A percentile compares a stretch with the other conserved stretches of the same genome.
phyloP scores from a whole-genome alignment of 2,888 invertebrate species.

The Baronia brevicornis region DNA sequence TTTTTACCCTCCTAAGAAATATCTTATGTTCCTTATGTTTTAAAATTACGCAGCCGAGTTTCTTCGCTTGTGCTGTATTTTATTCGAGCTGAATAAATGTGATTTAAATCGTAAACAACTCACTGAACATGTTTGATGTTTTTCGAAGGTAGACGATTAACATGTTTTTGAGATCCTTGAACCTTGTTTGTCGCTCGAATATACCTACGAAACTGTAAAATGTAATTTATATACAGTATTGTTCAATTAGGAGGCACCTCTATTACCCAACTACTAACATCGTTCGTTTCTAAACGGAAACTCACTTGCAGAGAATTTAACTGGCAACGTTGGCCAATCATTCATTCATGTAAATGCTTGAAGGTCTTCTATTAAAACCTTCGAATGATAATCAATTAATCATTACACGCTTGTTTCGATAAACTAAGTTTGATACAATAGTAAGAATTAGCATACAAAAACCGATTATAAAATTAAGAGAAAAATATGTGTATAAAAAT shows the following conservation, averaged over 20 bases:
- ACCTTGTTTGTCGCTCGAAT: conserved; percentile 10
- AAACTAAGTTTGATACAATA: conserved; percentile 3
- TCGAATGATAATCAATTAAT: conserved; percentile 31
- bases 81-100: too few relatives aligned
- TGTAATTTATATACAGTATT: conserved; percentile 2
- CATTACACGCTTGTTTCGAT: conserved; percentile 22
- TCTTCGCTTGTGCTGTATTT: too few relatives aligned
- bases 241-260: background rate
- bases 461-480: too few relatives aligned
- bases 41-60: too few relatives aligned
- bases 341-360: conserved; percentile 52
- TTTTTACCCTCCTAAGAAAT: too few relatives aligned
- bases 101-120: conserved; percentile 10
- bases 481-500: too few relatives aligned
- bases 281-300: conserved; percentile 62
- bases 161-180: conserved; percentile 14
- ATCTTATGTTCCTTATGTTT: too few relatives aligned
- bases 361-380: conserved; percentile 49
- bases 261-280: conserved; percentile 46
- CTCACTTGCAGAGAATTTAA: conserved; percentile 41
- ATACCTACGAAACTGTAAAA: conserved; percentile 10
- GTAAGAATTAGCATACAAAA: background rate
- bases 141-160: conserved; percentile 10
- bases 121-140: conserved; percentile 7
- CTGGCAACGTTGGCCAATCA: conserved; percentile 46